These are phyloP conservation scores for Apostichopus leukothele DNA, from an alignment of 53 echinoderm and acorn worm genomes.

Conservation along the genomic window DNA sequence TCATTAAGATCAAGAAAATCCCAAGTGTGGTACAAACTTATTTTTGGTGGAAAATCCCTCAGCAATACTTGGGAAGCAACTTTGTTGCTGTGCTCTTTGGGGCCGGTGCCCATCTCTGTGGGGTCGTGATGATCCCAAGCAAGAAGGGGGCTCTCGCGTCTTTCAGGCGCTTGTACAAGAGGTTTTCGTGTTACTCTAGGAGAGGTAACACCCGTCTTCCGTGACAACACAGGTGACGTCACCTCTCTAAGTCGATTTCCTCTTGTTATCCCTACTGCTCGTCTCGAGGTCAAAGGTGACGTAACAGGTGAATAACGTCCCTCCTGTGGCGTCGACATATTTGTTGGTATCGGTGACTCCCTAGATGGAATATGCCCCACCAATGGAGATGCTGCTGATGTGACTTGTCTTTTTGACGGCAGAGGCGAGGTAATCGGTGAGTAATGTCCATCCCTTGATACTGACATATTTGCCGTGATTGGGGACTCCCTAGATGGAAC, in stretches of 20 bases:
- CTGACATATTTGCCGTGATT: neutral
- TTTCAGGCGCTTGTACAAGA: neutral
- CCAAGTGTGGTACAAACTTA: conserved; percentile 35
- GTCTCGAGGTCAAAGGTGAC: neutral
- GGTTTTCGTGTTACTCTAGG: neutral
- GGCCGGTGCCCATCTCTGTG: neutral
- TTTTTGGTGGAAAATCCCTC: conserved; percentile 11
- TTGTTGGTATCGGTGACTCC: neutral
- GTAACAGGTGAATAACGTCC: neutral
- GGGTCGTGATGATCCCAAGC: conserved; percentile 7
- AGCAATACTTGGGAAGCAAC: neutral
- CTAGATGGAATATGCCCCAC: neutral
- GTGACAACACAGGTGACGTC: neutral
- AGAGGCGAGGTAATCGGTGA: neutral
- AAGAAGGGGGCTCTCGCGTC: neutral
- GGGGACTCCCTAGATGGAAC: neutral
- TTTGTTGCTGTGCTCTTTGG: neutral
- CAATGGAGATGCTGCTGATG: neutral
- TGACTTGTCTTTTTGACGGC: neutral
- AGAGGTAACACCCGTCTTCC: neutral
- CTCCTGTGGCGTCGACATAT: neutral
- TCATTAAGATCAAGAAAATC: conserved; percentile 39
- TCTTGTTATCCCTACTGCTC: neutral
- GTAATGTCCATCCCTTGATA: neutral
- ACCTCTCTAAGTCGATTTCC: neutral